phyloP scores from a whole-genome alignment of 2,113 vertebrate genomes.

The Nibea albiflora region DNA sequence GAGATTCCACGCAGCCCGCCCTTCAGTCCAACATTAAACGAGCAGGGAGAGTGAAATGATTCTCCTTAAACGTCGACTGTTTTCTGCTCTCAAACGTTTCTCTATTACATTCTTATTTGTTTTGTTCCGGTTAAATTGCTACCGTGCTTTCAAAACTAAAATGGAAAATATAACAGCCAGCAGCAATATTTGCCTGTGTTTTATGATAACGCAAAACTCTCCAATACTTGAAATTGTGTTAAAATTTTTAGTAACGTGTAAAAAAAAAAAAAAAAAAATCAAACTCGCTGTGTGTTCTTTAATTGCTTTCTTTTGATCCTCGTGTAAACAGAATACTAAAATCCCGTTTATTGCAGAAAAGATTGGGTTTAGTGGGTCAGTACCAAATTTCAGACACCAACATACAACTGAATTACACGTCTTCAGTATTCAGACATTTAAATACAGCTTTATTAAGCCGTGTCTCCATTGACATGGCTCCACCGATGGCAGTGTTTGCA shows the following conservation, averaged over 20 bases:
- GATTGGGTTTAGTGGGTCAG: background rate
- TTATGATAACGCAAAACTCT: background rate
- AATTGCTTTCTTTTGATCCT: constrained; percentile 5
- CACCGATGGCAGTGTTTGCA: too few species aligned
- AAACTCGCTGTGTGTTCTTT: background rate
- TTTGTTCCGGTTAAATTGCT: constrained; percentile 40
- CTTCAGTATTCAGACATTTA: background rate
- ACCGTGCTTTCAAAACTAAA: constrained; percentile 24
- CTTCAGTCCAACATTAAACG: constrained; percentile 18
- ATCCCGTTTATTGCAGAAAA: background rate
- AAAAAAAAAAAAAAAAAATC: constrained; percentile 13
- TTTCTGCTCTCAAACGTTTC: constrained; percentile 9
- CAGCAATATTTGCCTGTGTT: background rate
- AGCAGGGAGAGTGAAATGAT: constrained; percentile 15
- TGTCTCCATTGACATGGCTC: background rate
- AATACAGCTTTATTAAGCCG: background rate
- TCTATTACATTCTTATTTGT: constrained; percentile 40
- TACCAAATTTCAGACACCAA: background rate
- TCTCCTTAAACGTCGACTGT: constrained; percentile 1
- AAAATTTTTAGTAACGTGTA: background rate
- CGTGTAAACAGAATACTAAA: constrained; percentile 4
- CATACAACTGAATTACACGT: background rate
- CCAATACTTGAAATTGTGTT: background rate
- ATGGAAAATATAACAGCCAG: constrained; percentile 20
- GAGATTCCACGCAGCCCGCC: background rate